Conservation (phyloP, 2,888 invertebrate species). For the Cataglyphis livida region DNA sequence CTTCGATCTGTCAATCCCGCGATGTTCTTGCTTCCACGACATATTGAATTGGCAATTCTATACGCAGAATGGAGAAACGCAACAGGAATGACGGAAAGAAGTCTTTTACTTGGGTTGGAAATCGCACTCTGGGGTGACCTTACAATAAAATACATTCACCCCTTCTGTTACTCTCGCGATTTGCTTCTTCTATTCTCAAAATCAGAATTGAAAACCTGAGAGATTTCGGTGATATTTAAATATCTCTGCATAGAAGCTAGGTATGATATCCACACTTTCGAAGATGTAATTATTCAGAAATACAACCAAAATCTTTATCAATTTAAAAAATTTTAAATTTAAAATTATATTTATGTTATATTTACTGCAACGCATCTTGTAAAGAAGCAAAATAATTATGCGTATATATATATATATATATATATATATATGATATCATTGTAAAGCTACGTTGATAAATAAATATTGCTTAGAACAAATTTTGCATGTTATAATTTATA, state of each 20-base stretch:
- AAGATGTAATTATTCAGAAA: neutral
- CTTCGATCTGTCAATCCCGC: conserved; percentile 45
- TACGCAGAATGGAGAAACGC: conserved; percentile 49
- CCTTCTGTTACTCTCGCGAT: conserved; percentile 54
- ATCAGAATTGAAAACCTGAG: conserved; percentile 31
- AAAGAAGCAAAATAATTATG: neutral
- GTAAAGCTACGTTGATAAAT: neutral
- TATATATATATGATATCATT: neutral
- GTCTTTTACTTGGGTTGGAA: conserved; percentile 68
- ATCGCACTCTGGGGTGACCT: conserved; percentile 78
- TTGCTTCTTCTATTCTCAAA: conserved; percentile 39
- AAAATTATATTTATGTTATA: neutral
- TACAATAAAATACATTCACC: conserved; percentile 76
- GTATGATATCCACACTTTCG: neutral
- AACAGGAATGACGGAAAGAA: conserved; percentile 67
- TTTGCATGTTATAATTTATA: neutral
- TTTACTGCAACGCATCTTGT: neutral
- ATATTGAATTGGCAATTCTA: conserved; percentile 73
- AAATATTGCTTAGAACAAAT: neutral
- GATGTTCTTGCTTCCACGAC: conserved; percentile 52
- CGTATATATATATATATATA: neutral
- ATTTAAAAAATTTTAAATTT: neutral
- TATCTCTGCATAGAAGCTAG: conserved; percentile 4
- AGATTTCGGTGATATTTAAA: conserved; percentile 46
- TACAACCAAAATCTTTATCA: neutral